phyloP scores from a whole-genome alignment of 2,888 invertebrate genomes.

The Homarus gammarus region DNA sequence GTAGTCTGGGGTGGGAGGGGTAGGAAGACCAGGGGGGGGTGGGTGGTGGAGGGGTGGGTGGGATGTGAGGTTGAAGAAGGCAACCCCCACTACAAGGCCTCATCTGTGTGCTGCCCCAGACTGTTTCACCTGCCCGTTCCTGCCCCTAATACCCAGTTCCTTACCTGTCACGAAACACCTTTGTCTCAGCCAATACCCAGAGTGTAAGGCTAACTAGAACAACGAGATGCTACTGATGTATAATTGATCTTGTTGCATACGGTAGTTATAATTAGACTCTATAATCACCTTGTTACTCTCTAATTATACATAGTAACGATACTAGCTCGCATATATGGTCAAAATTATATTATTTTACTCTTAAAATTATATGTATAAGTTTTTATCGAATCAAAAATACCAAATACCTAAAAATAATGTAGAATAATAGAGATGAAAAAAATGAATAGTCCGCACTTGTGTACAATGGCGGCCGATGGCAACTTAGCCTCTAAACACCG shows the following conservation, averaged over 20 bases:
- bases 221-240: not conserved
- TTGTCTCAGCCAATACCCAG: constrained; percentile 37
- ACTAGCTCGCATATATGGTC: too few species aligned
- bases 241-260: not conserved
- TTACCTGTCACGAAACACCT: constrained; percentile 17
- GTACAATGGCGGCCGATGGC: constrained; percentile 41
- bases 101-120: not conserved
- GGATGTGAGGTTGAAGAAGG: too few species aligned
- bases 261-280: not conserved
- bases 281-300: not conserved
- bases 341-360: not conserved
- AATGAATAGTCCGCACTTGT: constrained; percentile 15
- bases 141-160: not conserved
- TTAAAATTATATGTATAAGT: not conserved
- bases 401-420: not conserved
- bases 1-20: too few species aligned
- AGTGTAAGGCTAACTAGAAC: constrained; percentile 13
- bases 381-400: not conserved
- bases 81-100: not conserved
- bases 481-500: constrained; percentile 60
- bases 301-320: not conserved
- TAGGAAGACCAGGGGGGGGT: not conserved
- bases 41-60: not conserved
- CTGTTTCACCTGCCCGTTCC: constrained; percentile 19
- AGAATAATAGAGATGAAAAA: not conserved